phyloP scores from a whole-genome alignment of 2,113 vertebrate genomes.

The Leptocoma aspasia region DNA sequence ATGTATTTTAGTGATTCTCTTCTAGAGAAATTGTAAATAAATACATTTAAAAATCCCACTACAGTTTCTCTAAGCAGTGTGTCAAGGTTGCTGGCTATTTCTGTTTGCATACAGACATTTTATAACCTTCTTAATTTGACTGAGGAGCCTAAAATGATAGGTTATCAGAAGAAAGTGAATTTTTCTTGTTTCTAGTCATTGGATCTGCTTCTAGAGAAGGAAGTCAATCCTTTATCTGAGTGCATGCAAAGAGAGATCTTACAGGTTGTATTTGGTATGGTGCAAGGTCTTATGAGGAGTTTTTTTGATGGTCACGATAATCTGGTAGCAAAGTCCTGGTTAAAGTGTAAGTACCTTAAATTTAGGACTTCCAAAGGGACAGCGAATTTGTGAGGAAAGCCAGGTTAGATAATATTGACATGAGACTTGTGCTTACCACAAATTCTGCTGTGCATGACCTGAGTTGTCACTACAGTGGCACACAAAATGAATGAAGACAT shows the following conservation, averaged over 20 bases:
- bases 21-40: neutral
- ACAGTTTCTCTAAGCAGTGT: neutral
- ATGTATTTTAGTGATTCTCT: neutral
- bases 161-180: neutral
- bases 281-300: neutral
- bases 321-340: neutral
- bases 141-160: neutral
- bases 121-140: neutral
- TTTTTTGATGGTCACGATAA: neutral
- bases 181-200: neutral
- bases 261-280: neutral
- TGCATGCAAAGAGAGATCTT: neutral
- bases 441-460: neutral
- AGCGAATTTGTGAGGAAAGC: neutral
- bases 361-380: neutral
- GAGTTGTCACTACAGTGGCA: neutral
- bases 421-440: neutral
- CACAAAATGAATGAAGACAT: neutral
- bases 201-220: neutral
- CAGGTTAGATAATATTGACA: fast-evolving
- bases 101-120: neutral
- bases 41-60: neutral
- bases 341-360: neutral
- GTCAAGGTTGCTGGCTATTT: neutral
- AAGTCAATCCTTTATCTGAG: neutral